A percentile compares a stretch with the other conserved stretches of the same genome.
Evolutionary conservation across 2,113 vertebrate genomes (phyloP).

Genomic region (Eudorcas thomsonii): DNA sequence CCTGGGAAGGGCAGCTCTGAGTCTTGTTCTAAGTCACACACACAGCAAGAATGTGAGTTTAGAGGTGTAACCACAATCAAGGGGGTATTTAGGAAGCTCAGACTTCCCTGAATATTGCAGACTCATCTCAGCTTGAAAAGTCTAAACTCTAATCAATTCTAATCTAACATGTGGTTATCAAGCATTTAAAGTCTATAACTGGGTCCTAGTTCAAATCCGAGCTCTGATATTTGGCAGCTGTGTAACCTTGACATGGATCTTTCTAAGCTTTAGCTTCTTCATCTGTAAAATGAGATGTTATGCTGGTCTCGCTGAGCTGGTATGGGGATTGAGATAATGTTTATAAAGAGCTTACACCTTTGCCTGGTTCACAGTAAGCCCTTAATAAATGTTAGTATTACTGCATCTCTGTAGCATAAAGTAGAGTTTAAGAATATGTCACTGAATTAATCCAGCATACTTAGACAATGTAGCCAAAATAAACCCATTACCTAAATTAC

Average conservation of each 20-base stretch:
- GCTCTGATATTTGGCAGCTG: neutral
- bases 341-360: conserved; percentile 14
- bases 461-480: conserved; percentile 47
- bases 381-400: conserved; percentile 11
- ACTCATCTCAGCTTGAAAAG: conserved; percentile 14
- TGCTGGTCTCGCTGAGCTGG: neutral
- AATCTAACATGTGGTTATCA: neutral
- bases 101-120: neutral
- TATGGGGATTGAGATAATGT: neutral
- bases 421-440: neutral
- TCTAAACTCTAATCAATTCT: neutral
- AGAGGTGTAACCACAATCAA: neutral
- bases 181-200: neutral
- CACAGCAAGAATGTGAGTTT: neutral
- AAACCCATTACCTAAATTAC: conserved; percentile 38
- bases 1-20: neutral
- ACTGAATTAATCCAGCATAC: conserved; percentile 13
- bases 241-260: neutral
- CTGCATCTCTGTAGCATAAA: neutral
- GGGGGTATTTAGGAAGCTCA: neutral
- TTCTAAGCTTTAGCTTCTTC: neutral
- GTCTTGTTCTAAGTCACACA: neutral
- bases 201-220: neutral
- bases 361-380: neutral
- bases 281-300: conserved; percentile 14